Evolutionary conservation across 2,113 vertebrate species (phyloP), one percentile per base, ranked within the genome.

Genomic region (Daboia siamensis): DNA sequence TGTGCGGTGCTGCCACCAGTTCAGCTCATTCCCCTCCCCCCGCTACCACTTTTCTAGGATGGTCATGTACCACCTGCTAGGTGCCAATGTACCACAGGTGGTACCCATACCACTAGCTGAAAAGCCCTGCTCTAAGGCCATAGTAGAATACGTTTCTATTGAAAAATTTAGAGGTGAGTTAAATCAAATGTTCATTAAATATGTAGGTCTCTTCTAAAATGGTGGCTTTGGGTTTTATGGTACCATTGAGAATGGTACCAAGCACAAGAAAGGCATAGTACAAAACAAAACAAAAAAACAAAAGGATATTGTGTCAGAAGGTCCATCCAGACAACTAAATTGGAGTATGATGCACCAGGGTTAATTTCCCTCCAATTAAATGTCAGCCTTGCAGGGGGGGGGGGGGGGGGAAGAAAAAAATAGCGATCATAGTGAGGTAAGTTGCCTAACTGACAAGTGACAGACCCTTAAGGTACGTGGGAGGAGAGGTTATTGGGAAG

Each of bases 81-180:
- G 39, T 39, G 39, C 39, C 39, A 39, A 39, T 39, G 39, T 39
- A 39, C 39, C 39, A 39, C 2, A 39, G 39, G 39, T 39, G 39
- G 39, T 39, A 39, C 39, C 39, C 39, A 2, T 39, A 39, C 39
- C 39, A 39, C 39, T 39, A 2, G 39, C 2, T 39, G 39, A 39
- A 39, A 39, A 39, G 39, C 39, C 39, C 39, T 39, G 39, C 39
- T 39, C 39, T 39, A 39, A 39, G 39, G 64, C 64, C 4, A 17
- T 0, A 39, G 39, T 46, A 0, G 1, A 44, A 64, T 88, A 0
- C 29, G 61, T 56, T 5, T 2, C 1, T 1, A 56, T 54, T 33
- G 1, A 57, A 12, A 15, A 87, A 10, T 87, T 56, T 56, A 80
- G 0, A 59, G 57, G 6, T 0, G 51, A 55, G 39, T 54, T 84